phyloP scores from a whole-genome alignment of 1,140 invertebrate genomes.

The Zaprionus africanus region DNA sequence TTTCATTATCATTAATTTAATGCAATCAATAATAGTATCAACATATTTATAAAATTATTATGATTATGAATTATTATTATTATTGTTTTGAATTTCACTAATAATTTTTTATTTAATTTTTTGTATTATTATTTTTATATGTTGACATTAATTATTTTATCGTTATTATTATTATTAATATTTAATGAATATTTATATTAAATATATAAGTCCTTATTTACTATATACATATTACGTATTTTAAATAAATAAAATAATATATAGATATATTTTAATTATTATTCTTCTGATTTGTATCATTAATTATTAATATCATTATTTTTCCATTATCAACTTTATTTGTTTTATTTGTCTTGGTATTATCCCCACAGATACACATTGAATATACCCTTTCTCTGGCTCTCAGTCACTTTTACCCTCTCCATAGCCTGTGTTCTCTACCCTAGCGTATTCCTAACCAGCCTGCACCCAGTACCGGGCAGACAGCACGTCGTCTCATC shows the following conservation, averaged over 20 bases:
- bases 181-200: background rate
- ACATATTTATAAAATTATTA: background rate
- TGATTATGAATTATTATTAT: background rate
- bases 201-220: no score
- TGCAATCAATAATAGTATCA: background rate
- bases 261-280: no score
- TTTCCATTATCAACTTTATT: background rate
- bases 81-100: no score
- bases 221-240: no score
- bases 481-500: conserved; percentile 68
- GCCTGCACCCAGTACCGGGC: conserved; percentile 32
- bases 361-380: background rate
- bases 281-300: background rate
- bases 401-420: no score
- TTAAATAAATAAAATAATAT: no score
- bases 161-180: background rate
- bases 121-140: background rate
- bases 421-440: no score
- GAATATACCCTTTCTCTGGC: no score
- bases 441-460: conserved; percentile 18
- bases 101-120: background rate
- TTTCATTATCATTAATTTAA: background rate
- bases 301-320: background rate
- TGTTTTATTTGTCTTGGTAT: conserved; percentile 37
- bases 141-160: background rate